Base-by-base conservation (phyloP, 2,888 invertebrate species). In the Volucella inflata region DNA sequence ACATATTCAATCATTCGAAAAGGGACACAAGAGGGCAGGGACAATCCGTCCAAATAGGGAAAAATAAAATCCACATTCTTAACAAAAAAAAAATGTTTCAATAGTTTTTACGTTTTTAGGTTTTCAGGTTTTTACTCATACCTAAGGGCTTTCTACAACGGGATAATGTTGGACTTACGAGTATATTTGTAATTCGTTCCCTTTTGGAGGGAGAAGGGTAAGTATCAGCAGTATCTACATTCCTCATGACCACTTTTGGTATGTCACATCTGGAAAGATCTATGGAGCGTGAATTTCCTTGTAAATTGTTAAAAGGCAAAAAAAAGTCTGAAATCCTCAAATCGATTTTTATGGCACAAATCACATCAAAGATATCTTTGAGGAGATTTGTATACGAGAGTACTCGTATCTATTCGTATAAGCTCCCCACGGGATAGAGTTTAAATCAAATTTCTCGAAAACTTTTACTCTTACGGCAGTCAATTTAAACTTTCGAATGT, bases 71-170 rank as follows among this genome's bases (percentile, higher is more conserved):
- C 51, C n/a, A 44, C 50, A 71, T 46, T 65, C 72, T 65, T 76
- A 59, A n/a, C n/a, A n/a, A n/a, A n/a, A n/a, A n/a, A 21, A 21
- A 67, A 82, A 76, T 71, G 76, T 82, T 82, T 60, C 81, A 76
- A 79, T 65, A 76, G 65, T 71, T 65, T 50, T n/a, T n/a, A n/a
- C n/a, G n/a, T n/a, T n/a, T n/a, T n/a, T n/a, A n/a, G n/a, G n/a
- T n/a, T n/a, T n/a, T n/a, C n/a, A n/a, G n/a, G n/a, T n/a, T n/a
- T 21, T 21, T 21, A 21, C 21, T 21, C 21, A 21, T 21, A 21
- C 3, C 21, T 21, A 2, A 2, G 21, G 3, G 21, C 2, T 3
- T 21, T 21, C 2, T 21, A 21, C 21, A 21, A 21, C 0, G 2
- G 21, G 21, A 21, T 21, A 17, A 9, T 38, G 16, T 14, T 10